These are phyloP conservation scores for Copidosoma floridanum DNA, from an alignment of 1,140 invertebrate species.

Conservation along the genomic window DNA sequence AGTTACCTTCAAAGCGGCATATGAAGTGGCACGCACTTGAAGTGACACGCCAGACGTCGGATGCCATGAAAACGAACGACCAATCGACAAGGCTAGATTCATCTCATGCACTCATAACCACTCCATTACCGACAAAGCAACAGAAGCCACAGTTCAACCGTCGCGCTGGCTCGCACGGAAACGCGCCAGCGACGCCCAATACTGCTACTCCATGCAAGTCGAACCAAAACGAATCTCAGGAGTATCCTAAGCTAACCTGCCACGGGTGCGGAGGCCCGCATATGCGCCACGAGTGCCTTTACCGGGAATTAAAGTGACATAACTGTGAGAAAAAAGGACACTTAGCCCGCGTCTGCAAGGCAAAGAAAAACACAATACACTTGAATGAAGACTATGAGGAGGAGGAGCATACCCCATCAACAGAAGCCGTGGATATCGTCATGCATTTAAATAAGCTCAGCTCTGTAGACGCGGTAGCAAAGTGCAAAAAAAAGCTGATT, in stretches of 20 bases:
- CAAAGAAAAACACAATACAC: no score
- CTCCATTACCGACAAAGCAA: no score
- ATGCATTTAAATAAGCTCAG: background rate
- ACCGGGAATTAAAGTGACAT: background rate
- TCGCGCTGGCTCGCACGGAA: no score
- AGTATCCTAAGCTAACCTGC: background rate
- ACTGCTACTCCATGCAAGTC: background rate
- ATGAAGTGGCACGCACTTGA: slow-evolving; percentile 29
- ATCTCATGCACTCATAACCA: no score
- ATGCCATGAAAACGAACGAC: no score
- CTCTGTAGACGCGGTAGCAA: background rate
- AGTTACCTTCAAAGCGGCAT: slow-evolving; percentile 17
- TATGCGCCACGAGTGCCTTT: background rate
- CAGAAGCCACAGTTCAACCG: background rate
- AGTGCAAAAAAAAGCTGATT: background rate
- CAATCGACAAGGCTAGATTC: no score
- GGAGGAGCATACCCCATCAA: no score
- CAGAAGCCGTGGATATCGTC: background rate
- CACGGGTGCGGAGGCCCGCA: background rate
- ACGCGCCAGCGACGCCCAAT: background rate
- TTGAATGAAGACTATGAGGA: no score
- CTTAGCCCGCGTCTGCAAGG: no score
- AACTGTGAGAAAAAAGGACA: background rate
- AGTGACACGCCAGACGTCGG: slow-evolving; percentile 21
- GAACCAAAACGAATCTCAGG: no score